These are phyloP conservation scores for Laupala kohalensis DNA, from an alignment of 1,140 invertebrate genomes.

Conservation along the genomic window DNA sequence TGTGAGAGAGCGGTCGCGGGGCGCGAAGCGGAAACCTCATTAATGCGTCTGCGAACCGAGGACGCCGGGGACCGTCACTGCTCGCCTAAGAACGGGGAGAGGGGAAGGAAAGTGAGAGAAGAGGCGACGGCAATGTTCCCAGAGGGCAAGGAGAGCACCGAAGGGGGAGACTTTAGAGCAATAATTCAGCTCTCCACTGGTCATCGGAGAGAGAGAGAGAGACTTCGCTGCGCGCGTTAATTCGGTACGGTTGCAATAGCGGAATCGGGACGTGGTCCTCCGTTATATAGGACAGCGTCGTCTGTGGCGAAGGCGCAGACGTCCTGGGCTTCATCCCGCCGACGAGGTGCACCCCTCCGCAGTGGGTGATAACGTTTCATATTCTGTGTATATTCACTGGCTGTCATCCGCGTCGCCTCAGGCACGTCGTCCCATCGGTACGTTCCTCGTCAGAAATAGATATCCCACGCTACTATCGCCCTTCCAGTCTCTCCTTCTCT, in stretches of 20 bases:
- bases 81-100: too few relatives aligned
- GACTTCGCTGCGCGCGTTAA: neutral
- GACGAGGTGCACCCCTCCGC: too few relatives aligned
- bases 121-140: too few relatives aligned
- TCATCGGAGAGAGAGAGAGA: neutral
- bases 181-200: neutral
- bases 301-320: neutral
- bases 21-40: too few relatives aligned
- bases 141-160: too few relatives aligned
- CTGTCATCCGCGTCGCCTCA: neutral
- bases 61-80: too few relatives aligned
- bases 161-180: neutral
- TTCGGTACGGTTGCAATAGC: neutral
- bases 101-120: too few relatives aligned
- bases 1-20: neutral
- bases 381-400: neutral
- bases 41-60: too few relatives aligned
- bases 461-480: too few relatives aligned
- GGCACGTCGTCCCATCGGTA: neutral
- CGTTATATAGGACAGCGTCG: neutral
- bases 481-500: too few relatives aligned
- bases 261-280: neutral
- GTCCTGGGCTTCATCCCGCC: too few relatives aligned
- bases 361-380: neutral
- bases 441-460: too few relatives aligned